Percentiles rank a stretch among this genome's conserved stretches.
Evolutionary conservation across 1,140 invertebrate genomes (phyloP).

Genomic region (Micrasema longulum): DNA sequence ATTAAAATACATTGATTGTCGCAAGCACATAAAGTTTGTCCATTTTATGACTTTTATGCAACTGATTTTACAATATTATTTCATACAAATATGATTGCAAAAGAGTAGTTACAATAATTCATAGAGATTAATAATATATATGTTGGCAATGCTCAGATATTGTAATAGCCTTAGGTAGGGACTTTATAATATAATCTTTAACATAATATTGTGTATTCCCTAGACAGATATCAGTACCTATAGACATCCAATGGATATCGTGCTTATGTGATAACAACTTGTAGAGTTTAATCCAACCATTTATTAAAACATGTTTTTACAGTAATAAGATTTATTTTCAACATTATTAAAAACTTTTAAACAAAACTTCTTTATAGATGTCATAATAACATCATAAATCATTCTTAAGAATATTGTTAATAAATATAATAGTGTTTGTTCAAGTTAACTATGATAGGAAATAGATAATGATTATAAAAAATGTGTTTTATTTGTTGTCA

Average conservation of each 20-base stretch:
- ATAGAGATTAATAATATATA: conserved; percentile 17
- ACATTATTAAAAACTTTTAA: conserved; percentile 31
- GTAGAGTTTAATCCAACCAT: conserved; percentile 22
- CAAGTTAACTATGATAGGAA: conserved; percentile 49
- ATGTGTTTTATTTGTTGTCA: conserved; percentile 1
- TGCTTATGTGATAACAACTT: conserved; percentile 18
- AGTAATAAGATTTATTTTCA: conserved; percentile 15
- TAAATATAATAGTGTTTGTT: conserved; percentile 49
- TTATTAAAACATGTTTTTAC: conserved; percentile 19
- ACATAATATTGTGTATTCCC: neutral
- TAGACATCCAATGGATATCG: neutral
- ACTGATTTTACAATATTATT: conserved; percentile 4
- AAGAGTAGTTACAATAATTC: conserved; percentile 17
- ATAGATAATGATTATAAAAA: conserved; percentile 48
- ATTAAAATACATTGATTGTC: conserved; percentile 17
- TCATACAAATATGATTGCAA: neutral
- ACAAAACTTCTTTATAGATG: conserved; percentile 39
- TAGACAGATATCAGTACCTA: conserved; percentile 3
- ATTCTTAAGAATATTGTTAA: conserved; percentile 48
- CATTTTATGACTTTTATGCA: conserved; percentile 3
- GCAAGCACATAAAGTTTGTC: conserved; percentile 3
- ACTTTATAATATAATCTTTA: no score
- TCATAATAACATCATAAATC: conserved; percentile 43
- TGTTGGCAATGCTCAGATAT: conserved; percentile 35
- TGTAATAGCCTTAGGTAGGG: conserved; percentile 23